Evolutionary conservation across 2,797 vertebrate genomes (phyloP).

Genomic region (Microcaecilia unicolor): DNA sequence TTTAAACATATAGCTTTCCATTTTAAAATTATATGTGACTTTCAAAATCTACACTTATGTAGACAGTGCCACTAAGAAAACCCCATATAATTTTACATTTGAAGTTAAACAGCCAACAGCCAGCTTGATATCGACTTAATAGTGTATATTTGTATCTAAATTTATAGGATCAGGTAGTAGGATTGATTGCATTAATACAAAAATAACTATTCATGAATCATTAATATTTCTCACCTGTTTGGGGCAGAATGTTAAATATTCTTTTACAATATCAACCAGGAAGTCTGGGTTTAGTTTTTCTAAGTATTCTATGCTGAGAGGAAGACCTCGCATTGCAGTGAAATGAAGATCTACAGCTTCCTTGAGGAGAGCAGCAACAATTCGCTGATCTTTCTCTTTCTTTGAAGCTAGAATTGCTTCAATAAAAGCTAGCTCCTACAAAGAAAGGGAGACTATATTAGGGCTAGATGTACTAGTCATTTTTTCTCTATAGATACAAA

Average conservation of each 20-base stretch:
- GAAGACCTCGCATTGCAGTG: slow-evolving; percentile 35
- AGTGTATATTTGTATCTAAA: no score
- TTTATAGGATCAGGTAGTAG: neutral
- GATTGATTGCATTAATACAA: neutral
- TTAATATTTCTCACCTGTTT: slow-evolving; percentile 33
- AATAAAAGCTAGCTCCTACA: slow-evolving; percentile 50
- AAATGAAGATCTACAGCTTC: slow-evolving; percentile 49
- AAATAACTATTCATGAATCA: neutral
- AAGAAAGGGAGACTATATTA: neutral
- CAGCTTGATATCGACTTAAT: no score
- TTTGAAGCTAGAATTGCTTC: slow-evolving; percentile 43
- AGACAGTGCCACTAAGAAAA: no score
- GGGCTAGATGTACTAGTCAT: no score
- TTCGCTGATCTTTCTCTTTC: slow-evolving; percentile 30
- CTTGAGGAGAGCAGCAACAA: slow-evolving; percentile 29
- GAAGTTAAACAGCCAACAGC: no score
- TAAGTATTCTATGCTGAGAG: slow-evolving; percentile 51
- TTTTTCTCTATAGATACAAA: no score
- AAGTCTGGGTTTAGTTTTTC: slow-evolving; percentile 53
- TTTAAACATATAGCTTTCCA: no score
- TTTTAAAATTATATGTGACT: no score
- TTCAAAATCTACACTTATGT: no score
- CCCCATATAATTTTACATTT: no score
- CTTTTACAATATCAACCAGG: slow-evolving; percentile 47
- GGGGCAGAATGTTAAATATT: slow-evolving; percentile 47